Conservation (phyloP, 2,113 vertebrate genomes). For the Paratilapia polleni region DNA sequence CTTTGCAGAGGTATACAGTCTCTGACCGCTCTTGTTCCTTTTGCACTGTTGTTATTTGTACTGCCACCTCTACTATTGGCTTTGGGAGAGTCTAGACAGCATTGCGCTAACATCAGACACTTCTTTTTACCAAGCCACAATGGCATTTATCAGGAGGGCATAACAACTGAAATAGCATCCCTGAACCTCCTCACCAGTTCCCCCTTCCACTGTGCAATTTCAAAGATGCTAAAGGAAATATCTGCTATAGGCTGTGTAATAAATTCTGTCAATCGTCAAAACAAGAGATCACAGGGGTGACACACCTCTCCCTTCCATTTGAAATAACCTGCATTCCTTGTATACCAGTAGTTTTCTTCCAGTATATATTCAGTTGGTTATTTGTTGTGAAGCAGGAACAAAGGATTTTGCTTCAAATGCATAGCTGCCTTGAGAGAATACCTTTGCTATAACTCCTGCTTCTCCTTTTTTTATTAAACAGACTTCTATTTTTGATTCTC, state of each 20-base stretch:
- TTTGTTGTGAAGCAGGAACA: constrained; percentile 11
- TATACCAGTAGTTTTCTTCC: neutral
- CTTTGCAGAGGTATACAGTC: neutral
- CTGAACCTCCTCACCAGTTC: neutral
- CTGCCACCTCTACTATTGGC: neutral
- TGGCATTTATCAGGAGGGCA: neutral
- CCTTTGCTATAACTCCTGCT: neutral
- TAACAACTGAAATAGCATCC: neutral
- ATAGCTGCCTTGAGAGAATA: constrained; percentile 37
- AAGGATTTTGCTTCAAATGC: constrained; percentile 12
- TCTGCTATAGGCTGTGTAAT: neutral
- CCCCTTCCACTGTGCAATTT: neutral
- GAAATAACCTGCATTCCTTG: neutral
- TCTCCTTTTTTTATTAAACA: constrained; percentile 19
- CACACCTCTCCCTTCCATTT: neutral
- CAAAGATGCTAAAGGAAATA: constrained; percentile 2
- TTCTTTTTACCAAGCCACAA: neutral
- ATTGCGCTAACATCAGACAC: neutral
- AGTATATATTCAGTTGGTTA: neutral
- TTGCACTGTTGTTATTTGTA: neutral
- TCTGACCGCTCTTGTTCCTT: neutral
- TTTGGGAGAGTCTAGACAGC: neutral
- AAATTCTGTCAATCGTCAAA: neutral
- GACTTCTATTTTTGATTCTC: constrained; percentile 20
- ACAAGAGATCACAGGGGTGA: neutral